phyloP scores from a whole-genome alignment of 2,888 invertebrate species.

The Phytoseiulus persimilis region DNA sequence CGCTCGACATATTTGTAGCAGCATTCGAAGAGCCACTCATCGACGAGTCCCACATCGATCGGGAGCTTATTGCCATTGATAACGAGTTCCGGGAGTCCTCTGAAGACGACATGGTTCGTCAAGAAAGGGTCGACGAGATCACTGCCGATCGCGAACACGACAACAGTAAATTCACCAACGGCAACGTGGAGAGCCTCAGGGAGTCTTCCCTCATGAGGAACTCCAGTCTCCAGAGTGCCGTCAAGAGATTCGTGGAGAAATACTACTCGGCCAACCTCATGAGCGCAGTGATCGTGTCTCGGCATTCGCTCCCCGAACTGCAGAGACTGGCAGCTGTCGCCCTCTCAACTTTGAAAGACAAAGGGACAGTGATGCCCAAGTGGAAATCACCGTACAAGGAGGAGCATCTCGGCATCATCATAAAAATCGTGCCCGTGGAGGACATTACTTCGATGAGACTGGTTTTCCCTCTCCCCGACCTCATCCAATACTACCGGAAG shows the following conservation, averaged over 20 bases:
- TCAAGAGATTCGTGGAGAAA: neutral
- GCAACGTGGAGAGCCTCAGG: conserved; percentile 15
- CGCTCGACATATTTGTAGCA: conserved; percentile 17
- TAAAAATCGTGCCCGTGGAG: conserved; percentile 22
- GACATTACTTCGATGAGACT: neutral
- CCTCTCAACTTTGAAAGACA: neutral
- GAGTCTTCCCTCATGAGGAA: neutral
- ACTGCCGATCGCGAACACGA: conserved; percentile 14
- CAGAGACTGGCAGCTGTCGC: neutral
- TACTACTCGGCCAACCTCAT: conserved; percentile 6
- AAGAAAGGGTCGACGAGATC: conserved; percentile 35
- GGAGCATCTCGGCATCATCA: conserved; percentile 12
- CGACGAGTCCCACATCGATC: neutral
- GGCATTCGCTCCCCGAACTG: conserved; percentile 14
- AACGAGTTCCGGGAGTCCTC: conserved; percentile 16
- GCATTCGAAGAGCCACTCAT: conserved; percentile 14
- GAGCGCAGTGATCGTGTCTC: conserved; percentile 23
- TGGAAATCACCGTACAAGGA: conserved; percentile 13
- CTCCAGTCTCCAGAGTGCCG: neutral
- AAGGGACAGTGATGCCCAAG: neutral
- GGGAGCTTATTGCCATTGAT: conserved; percentile 28
- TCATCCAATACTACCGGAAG: neutral
- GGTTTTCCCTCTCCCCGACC: conserved; percentile 28
- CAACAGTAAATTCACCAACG: conserved; percentile 12
- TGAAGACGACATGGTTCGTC: conserved; percentile 19